Conservation (phyloP, 2,797 vertebrate genomes). For the Danio albolineatus region DNA sequence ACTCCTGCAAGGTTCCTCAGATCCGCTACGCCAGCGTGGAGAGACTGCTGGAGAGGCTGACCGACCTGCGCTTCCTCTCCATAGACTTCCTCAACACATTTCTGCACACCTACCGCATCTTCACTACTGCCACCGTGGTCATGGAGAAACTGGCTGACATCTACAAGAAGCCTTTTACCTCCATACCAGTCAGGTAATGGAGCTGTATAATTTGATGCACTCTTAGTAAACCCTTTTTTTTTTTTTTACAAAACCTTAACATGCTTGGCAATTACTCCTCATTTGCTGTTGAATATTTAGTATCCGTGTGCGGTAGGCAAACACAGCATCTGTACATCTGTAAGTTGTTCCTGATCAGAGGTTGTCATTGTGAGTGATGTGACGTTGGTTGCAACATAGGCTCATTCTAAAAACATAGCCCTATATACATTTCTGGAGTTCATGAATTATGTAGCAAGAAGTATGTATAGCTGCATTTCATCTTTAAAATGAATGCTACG, state of each 20-base stretch:
- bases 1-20: constrained; percentile 99
- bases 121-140: constrained; percentile 90
- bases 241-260: background rate
- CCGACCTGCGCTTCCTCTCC: constrained; percentile 95
- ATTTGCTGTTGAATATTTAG: background rate
- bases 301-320: background rate
- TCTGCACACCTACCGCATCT: constrained; percentile 97
- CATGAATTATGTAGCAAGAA: too few species aligned
- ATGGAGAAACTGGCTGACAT: constrained; percentile 95
- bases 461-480: too few species aligned
- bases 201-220: background rate
- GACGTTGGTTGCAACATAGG: background rate
- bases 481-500: too few species aligned
- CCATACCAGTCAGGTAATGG: constrained; percentile 92
- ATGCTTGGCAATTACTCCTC: background rate
- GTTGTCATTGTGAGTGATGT: constrained; percentile 42
- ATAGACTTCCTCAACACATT: constrained; percentile 99
- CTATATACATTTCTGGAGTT: too few species aligned
- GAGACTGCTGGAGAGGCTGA: constrained; percentile 93
- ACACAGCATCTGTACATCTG: background rate
- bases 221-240: background rate
- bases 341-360: background rate
- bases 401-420: too few species aligned
- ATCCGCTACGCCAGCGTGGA: constrained; percentile 97
- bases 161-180: constrained; percentile 96